Conservation (phyloP, 2,888 invertebrate species). For the Tridacna gigas region DNA sequence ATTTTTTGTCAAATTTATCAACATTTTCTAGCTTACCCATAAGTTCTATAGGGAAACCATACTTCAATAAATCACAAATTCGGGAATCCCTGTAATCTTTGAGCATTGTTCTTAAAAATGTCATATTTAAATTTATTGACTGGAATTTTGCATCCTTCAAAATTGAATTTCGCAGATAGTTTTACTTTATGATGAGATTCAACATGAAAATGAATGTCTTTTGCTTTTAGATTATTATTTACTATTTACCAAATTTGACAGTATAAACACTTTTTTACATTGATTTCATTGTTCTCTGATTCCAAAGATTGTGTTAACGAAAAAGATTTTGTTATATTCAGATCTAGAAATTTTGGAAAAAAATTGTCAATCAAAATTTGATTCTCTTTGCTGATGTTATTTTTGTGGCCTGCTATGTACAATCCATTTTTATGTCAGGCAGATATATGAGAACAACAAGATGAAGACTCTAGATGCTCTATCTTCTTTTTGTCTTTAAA, state of each 20-base stretch:
- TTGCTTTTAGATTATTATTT: background rate
- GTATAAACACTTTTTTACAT: background rate
- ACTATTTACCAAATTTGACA: background rate
- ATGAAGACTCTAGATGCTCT: too few relatives aligned
- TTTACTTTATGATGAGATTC: constrained; percentile 1
- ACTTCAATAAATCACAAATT: constrained; percentile 4
- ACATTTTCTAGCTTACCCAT: background rate
- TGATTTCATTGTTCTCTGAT: too few relatives aligned
- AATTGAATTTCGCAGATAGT: background rate
- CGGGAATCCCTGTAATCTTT: background rate
- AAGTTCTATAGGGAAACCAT: constrained; percentile 1
- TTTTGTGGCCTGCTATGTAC: too few relatives aligned
- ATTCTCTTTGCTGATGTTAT: background rate
- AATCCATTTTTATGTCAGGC: background rate
- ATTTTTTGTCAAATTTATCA: background rate
- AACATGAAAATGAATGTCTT: background rate
- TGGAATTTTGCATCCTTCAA: background rate
- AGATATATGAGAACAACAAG: constrained; percentile 4
- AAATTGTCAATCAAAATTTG: background rate
- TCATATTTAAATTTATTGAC: background rate
- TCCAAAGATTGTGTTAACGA: too few relatives aligned
- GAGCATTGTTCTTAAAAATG: background rate
- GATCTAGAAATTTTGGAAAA: background rate
- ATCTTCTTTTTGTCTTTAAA: constrained; percentile 1
- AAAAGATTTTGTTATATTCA: background rate